Percentiles rank a stretch among this genome's conserved stretches.
These are phyloP conservation scores for Heliconius melpomene DNA, from an alignment of 1,140 invertebrate genomes.

Conservation along the genomic window DNA sequence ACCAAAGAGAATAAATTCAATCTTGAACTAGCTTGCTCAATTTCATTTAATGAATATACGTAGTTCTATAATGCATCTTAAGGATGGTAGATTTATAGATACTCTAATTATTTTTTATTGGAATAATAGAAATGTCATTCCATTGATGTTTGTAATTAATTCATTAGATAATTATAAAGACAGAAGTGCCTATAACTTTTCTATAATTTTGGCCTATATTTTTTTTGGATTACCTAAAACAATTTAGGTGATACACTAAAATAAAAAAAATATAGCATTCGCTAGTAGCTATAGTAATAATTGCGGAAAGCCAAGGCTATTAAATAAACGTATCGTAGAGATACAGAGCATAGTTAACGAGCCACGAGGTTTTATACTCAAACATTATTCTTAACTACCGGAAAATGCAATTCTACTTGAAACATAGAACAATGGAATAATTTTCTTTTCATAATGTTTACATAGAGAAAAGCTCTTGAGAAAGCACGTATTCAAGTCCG, in stretches of 20 bases:
- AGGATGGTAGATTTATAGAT: too few relatives aligned
- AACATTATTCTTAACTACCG: conserved; percentile 29
- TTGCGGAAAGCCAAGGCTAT: neutral
- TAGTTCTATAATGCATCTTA: neutral
- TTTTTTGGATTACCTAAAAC: too few relatives aligned
- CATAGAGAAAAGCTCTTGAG: conserved; percentile 19
- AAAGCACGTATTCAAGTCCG: conserved; percentile 23
- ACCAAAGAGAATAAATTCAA: conserved; percentile 3
- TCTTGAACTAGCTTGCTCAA: neutral
- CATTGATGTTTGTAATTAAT: too few relatives aligned
- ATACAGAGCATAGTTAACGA: conserved; percentile 8
- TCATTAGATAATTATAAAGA: too few relatives aligned
- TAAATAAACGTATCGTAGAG: neutral
- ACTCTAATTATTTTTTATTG: too few relatives aligned
- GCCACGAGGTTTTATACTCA: conserved; percentile 20
- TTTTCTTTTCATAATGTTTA: conserved; percentile 39
- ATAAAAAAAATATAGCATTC: neutral
- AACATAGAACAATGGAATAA: conserved; percentile 29
- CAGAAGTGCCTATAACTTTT: too few relatives aligned
- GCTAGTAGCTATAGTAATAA: neutral
- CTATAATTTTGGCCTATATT: too few relatives aligned
- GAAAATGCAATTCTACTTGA: conserved; percentile 28
- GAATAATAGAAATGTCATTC: too few relatives aligned
- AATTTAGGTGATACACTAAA: too few relatives aligned
- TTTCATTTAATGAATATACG: neutral